A percentile compares a stretch with the other conserved stretches of the same genome.
Evolutionary conservation across 53 echinoderm and acorn worm genomes (phyloP).

Genomic region (Stichopus horrens): DNA sequence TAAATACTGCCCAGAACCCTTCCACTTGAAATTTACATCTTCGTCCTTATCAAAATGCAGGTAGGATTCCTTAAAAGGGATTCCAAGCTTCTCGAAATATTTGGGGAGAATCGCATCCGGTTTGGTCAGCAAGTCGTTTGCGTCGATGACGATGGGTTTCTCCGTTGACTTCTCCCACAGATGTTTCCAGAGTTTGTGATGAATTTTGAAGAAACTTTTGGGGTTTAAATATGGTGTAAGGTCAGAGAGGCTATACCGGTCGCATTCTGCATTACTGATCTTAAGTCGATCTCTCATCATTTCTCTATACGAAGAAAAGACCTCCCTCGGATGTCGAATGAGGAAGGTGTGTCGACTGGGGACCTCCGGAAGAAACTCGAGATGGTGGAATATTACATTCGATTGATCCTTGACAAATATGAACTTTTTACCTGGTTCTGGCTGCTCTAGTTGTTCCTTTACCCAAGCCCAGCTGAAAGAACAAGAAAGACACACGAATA

Average conservation of each 20-base stretch:
- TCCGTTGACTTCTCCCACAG: not conserved
- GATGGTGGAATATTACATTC: not conserved
- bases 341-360: not conserved
- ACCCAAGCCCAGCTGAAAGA: not conserved
- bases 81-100: slow-evolving; percentile 9
- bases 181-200: not conserved
- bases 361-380: not conserved
- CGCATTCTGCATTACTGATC: not conserved
- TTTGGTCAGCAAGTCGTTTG: not conserved
- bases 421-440: not conserved
- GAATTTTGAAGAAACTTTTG: not conserved
- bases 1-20: not conserved
- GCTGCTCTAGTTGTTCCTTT: not conserved
- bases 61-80: not conserved
- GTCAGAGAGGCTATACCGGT: not conserved
- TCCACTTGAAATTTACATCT: not conserved
- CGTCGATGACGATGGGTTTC: not conserved
- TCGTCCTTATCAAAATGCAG: not conserved
- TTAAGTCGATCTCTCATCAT: not conserved
- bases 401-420: not conserved
- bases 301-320: not conserved
- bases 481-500: not conserved
- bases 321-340: slow-evolving; percentile 22
- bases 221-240: not conserved
- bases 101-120: slow-evolving; percentile 2